Evolutionary conservation across 2,113 vertebrate species (phyloP), one percentile per base, ranked within the genome.

Genomic region (Hyperoodon ampullatus): DNA sequence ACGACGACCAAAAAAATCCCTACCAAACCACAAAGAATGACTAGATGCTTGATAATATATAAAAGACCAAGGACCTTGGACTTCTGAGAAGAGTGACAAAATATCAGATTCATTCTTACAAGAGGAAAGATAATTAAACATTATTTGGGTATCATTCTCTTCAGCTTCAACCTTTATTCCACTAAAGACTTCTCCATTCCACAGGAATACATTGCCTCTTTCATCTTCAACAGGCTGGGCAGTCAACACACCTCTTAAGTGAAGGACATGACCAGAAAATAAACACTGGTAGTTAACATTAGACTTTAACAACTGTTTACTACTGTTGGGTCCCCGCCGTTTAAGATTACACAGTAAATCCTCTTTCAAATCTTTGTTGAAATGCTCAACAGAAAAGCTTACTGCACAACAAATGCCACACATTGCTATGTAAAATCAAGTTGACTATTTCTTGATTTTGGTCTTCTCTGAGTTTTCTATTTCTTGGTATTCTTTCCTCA

Each of bases 181-280:
- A 92, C 65, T 96, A 47, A 99, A 99, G 70, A 99, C 89, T 98
- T 99, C 99, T 47, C 99, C 99, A 61, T 99, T 99, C 99, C 99
- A 99, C 72, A 99, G 96, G 53, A 99, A 98, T 42, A 99, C 70
- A 71, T 99, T 99, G n/a, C 99, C 99, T 3, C 10, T 30, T 3
- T 86, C 66, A 86, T 99, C 99, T 96, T 98, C 98, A 84, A 99
- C 21, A 12, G 99, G 99, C 97, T 99, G 99, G 53, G 99, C 96
- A 44, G 99, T 99, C 87, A 99, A 68, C 11, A 10, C 19, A 16
- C 99, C 99, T 96, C 99, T 99, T 98, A 99, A 98, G 94, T 99
- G 99, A 96, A 99, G 99, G 16, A 99, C 99, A 0, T 99, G 99
- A 70, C 99, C 99, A 93, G 99, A 99, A 98, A 99, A 99, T 6